Percentiles rank a stretch among this genome's conserved stretches.
phyloP scores from a whole-genome alignment of 2,113 vertebrate species.

The Brachyhypopomus occidentalis region DNA sequence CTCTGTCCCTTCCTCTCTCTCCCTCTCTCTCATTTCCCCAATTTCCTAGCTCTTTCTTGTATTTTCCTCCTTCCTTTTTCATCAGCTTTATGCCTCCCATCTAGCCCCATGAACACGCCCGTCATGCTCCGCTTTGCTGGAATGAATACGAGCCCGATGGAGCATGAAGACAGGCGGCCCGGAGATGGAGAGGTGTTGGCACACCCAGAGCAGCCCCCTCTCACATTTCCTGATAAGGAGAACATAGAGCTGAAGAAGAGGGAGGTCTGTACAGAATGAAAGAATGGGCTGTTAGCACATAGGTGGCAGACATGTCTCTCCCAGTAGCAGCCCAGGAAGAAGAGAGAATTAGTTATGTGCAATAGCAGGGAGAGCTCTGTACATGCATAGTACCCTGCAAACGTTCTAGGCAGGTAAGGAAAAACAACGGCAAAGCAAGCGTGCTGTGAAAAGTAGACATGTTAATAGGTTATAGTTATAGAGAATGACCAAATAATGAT shows the following conservation, averaged over 20 bases:
- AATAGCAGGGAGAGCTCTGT: neutral
- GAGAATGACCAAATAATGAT: no score
- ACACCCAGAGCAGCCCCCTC: constrained; percentile 22
- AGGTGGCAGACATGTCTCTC: neutral
- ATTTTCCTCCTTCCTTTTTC: neutral
- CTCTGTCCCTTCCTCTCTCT: constrained; percentile 3
- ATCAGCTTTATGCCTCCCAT: constrained; percentile 1
- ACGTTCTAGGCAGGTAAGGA: no score
- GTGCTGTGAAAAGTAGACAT: no score
- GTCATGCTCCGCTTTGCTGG: constrained; percentile 19
- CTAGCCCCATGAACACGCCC: neutral
- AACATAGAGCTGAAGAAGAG: neutral
- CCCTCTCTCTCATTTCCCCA: neutral
- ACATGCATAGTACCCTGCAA: no score
- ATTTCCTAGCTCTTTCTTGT: neutral
- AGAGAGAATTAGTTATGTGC: neutral
- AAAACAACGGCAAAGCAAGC: no score
- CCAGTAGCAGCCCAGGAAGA: neutral
- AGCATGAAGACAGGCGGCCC: constrained; percentile 37
- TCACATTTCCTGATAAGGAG: constrained; percentile 32
- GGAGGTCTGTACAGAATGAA: constrained; percentile 10
- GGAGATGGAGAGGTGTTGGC: constrained; percentile 25
- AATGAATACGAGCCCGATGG: constrained; percentile 30
- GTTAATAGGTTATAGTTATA: no score
- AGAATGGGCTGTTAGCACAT: constrained; percentile 13